Conservation (phyloP, 2,113 vertebrate genomes). For the Sorex araneus region DNA sequence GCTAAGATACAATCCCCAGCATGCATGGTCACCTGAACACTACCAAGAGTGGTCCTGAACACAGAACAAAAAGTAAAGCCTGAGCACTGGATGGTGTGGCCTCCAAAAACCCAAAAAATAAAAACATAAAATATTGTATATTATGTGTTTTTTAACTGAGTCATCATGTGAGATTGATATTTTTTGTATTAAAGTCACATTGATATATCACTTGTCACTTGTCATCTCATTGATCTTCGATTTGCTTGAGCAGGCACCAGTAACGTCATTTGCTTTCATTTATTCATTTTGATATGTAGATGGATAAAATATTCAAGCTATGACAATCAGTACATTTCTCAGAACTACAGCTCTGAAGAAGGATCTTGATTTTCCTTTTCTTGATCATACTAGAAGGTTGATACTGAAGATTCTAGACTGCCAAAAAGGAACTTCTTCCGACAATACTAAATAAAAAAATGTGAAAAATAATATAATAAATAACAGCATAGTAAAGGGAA, state of each 20-base stretch:
- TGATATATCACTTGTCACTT: no score
- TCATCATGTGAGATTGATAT: constrained; percentile 16
- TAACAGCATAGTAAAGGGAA: not conserved
- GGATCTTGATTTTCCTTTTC: not conserved
- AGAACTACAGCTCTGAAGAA: not conserved
- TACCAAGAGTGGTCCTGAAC: no score
- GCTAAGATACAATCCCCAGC: no score
- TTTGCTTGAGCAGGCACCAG: no score
- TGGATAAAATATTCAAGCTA: not conserved
- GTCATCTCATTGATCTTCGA: no score
- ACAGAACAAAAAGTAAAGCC: no score
- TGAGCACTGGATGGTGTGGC: no score
- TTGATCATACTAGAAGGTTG: not conserved
- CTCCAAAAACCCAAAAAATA: no score
- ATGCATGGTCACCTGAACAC: no score
- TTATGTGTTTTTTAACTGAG: constrained; percentile 23
- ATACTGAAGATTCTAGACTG: not conserved
- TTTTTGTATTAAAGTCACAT: not conserved
- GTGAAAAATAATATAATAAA: not conserved
- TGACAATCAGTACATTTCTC: not conserved
- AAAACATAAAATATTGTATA: not conserved
- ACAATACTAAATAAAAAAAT: not conserved
- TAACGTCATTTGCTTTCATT: no score
- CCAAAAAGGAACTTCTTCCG: no score
- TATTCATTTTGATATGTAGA: not conserved